Percentiles rank a stretch among this genome's conserved stretches.
These are phyloP conservation scores for Machimus rusticus DNA, from an alignment of 2,888 invertebrate species.

Conservation along the genomic window DNA sequence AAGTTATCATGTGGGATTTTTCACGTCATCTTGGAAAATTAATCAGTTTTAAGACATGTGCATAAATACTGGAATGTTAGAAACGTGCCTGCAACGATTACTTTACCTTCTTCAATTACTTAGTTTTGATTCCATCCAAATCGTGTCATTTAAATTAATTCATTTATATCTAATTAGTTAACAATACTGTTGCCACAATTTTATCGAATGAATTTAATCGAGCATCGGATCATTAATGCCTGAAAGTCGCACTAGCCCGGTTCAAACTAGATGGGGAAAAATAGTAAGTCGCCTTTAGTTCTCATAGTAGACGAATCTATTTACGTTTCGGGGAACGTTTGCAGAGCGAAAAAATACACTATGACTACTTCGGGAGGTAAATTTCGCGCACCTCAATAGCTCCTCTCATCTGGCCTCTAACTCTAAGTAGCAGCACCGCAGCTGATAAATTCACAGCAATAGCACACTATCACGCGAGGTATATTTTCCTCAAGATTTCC, in stretches of 20 bases:
- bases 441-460: slow-evolving; percentile 29
- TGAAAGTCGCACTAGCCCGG: neutral
- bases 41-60: neutral
- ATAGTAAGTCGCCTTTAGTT: neutral
- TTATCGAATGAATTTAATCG: neutral
- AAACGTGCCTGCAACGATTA: neutral
- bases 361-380: neutral
- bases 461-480: slow-evolving; percentile 25
- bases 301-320: neutral
- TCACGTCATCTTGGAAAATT: neutral
- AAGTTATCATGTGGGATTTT: neutral
- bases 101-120: neutral
- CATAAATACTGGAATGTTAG: neutral
- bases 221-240: neutral
- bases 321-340: neutral
- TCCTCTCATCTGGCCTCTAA: neutral
- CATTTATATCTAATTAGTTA: neutral
- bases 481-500: slow-evolving; percentile 24
- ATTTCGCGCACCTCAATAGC: slow-evolving; percentile 1
- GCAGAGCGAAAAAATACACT: neutral
- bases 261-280: neutral
- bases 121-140: neutral
- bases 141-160: neutral
- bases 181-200: neutral
- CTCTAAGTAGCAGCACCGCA: neutral